These are phyloP conservation scores for Ageneiosus marmoratus DNA, from an alignment of 2,113 vertebrate genomes.

Conservation along the genomic window DNA sequence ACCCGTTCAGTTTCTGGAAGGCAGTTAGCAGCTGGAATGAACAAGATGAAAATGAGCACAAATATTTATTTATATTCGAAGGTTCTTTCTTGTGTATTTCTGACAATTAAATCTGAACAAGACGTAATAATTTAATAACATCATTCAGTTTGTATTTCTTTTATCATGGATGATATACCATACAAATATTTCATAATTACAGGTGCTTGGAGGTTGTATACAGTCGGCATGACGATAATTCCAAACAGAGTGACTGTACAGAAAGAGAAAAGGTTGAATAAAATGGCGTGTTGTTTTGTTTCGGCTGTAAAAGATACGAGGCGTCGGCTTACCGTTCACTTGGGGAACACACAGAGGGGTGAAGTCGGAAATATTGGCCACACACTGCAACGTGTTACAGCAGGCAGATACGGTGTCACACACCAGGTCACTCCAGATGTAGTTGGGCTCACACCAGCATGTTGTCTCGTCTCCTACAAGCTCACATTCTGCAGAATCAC, in stretches of 20 bases:
- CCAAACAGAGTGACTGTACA: constrained; percentile 42
- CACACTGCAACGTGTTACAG: constrained; percentile 54
- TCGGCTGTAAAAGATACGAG: neutral
- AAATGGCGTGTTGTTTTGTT: neutral
- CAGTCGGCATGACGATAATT: neutral
- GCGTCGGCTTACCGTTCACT: constrained; percentile 51
- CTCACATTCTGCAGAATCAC: constrained; percentile 59
- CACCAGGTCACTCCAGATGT: constrained; percentile 63
- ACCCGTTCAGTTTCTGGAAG: constrained; percentile 50
- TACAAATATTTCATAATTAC: constrained; percentile 4
- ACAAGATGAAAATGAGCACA: neutral
- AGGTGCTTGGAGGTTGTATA: fast-evolving
- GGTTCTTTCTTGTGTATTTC: neutral
- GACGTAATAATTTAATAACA: neutral
- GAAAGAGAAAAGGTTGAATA: neutral
- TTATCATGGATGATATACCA: neutral
- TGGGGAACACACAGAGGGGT: constrained; percentile 59
- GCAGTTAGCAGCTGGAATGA: neutral
- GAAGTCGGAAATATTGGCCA: constrained; percentile 37
- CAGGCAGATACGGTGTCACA: constrained; percentile 55
- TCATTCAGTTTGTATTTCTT: neutral
- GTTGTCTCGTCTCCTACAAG: constrained; percentile 23
- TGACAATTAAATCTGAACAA: neutral
- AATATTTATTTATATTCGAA: neutral
- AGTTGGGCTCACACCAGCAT: constrained; percentile 58